Conservation (phyloP, 1,140 invertebrate species). For the Cataglyphis hispanica region DNA sequence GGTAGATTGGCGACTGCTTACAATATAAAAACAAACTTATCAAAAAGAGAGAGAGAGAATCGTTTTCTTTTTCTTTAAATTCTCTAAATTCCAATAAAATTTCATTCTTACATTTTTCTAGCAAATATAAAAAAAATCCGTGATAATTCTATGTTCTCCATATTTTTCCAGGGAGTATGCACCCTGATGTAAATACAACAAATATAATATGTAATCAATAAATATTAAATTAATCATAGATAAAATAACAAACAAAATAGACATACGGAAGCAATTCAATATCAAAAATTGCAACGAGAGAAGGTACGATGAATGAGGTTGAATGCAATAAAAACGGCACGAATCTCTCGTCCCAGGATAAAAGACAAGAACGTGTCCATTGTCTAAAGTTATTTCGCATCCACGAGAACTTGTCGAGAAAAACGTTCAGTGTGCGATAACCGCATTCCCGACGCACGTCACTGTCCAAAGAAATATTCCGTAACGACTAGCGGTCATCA, state of each 20-base stretch:
- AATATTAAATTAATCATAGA: conserved; percentile 3
- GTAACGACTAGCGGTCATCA: conserved; percentile 72
- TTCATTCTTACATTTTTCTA: no score
- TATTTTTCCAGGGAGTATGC: no score
- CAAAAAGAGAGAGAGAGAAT: no score
- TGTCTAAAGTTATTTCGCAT: conserved; percentile 46
- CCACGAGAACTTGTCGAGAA: background rate
- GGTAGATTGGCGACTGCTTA: no score
- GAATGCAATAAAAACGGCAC: conserved; percentile 15
- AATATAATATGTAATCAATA: background rate
- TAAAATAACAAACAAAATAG: background rate
- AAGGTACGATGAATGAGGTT: conserved; percentile 7
- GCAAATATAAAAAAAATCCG: no score
- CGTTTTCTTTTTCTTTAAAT: no score
- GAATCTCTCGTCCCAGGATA: background rate
- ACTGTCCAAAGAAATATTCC: conserved; percentile 65
- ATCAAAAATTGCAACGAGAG: background rate
- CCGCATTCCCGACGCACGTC: conserved; percentile 29
- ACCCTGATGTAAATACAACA: no score
- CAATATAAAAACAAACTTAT: no score
- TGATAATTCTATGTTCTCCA: no score
- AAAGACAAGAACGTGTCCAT: conserved; percentile 19
- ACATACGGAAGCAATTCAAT: background rate
- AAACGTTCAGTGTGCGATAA: conserved; percentile 45
- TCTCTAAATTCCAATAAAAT: no score